Percentiles rank a stretch among this genome's conserved stretches.
Evolutionary conservation across 2,888 invertebrate species (phyloP).

Genomic region (Hedya salicella): DNA sequence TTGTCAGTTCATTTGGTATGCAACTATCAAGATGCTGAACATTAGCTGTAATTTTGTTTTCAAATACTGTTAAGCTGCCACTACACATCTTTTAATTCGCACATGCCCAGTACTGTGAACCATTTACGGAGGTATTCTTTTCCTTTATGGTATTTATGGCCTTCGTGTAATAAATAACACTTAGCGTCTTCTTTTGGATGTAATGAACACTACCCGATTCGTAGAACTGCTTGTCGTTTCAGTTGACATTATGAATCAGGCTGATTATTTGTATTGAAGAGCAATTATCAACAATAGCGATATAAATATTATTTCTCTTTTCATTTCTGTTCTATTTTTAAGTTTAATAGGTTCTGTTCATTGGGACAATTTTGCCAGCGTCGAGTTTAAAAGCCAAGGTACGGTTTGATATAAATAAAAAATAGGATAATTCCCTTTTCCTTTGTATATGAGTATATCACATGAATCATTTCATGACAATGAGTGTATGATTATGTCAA

Average conservation of each 20-base stretch:
- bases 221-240: background rate
- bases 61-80: background rate
- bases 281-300: background rate
- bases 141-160: background rate
- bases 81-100: slow-evolving; percentile 2
- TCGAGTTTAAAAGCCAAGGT: too few species aligned
- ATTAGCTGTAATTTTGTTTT: background rate
- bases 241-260: slow-evolving; percentile 4
- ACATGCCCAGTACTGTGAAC: background rate
- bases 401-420: too few species aligned
- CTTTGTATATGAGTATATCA: too few species aligned
- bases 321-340: too few species aligned
- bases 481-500: background rate
- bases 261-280: background rate
- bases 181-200: background rate
- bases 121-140: background rate
- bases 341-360: too few species aligned
- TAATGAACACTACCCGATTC: background rate
- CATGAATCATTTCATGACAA: background rate
- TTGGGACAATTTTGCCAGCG: too few species aligned
- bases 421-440: background rate
- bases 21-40: slow-evolving; percentile 1
- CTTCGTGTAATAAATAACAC: slow-evolving; percentile 4
- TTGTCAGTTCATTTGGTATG: background rate
- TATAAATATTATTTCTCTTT: background rate